These are phyloP conservation scores for Callinectes sapidus DNA, from an alignment of 2,888 invertebrate species.

Conservation along the genomic window DNA sequence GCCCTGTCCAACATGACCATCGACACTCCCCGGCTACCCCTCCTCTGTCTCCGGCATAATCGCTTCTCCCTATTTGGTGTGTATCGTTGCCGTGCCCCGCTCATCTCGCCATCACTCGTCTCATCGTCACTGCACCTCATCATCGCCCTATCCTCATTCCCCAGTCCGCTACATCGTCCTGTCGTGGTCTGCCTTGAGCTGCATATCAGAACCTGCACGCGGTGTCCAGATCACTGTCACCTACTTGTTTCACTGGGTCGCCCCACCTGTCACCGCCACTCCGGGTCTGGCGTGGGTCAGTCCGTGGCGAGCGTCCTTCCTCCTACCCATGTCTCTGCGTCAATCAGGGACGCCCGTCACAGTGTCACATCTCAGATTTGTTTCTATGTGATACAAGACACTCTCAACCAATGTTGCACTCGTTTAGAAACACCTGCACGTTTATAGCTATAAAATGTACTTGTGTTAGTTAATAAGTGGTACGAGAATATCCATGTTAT, in stretches of 20 bases:
- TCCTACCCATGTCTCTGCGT: background rate
- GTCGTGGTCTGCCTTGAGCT: background rate
- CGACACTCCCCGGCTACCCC: background rate
- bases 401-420: background rate
- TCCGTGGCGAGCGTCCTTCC: background rate
- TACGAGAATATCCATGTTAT: background rate
- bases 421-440: background rate
- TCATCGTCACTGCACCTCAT: background rate
- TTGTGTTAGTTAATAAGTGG: background rate
- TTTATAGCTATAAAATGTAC: background rate
- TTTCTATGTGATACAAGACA: background rate
- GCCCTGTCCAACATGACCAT: constrained; percentile 20
- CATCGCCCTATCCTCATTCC: background rate
- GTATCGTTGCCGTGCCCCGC: background rate
- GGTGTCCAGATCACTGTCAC: background rate
- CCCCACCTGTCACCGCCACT: constrained; percentile 4
- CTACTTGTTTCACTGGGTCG: background rate
- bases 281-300: background rate
- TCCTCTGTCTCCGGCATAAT: constrained; percentile 14
- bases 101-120: background rate
- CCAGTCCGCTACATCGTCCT: background rate
- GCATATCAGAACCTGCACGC: background rate
- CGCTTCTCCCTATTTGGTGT: background rate
- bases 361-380: background rate
- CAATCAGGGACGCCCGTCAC: background rate